Evolutionary conservation across 64 coral and sea anemone genomes (phyloP).

Genomic region (Acropora yongei): DNA sequence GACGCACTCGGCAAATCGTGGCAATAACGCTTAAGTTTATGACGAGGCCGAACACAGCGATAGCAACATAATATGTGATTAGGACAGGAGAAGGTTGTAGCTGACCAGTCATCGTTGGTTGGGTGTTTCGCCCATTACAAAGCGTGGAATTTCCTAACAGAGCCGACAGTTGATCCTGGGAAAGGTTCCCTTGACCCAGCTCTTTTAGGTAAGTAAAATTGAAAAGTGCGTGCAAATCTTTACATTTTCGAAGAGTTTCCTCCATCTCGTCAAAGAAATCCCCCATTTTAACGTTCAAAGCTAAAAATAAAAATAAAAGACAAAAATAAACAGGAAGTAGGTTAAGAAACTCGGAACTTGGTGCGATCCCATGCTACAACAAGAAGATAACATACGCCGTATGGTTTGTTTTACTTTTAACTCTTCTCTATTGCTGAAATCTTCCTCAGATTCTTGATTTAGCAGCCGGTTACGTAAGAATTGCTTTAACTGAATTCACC

Average conservation of each 20-base stretch:
- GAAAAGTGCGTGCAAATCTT: background rate
- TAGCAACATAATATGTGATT: constrained; percentile 35
- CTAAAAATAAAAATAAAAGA: background rate
- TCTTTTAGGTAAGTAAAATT: background rate
- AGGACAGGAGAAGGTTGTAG: background rate
- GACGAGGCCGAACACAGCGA: constrained; percentile 58
- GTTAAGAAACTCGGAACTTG: background rate
- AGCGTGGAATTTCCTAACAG: background rate
- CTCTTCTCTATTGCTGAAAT: background rate
- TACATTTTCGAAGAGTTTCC: background rate
- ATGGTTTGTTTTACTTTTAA: background rate
- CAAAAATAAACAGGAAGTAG: too few species aligned
- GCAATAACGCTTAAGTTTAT: constrained; percentile 63
- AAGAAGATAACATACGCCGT: background rate
- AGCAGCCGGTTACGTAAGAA: background rate
- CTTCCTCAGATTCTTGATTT: background rate
- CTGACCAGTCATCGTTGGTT: background rate
- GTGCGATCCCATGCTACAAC: background rate
- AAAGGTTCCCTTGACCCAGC: background rate
- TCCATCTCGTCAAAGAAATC: background rate
- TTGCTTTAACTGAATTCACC: background rate
- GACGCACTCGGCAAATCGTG: constrained; percentile 62
- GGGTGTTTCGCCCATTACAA: background rate
- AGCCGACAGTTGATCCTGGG: background rate
- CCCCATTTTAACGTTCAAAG: background rate